These are phyloP conservation scores for Aphaenogaster rudis DNA, from an alignment of 1,140 invertebrate species.

Conservation along the genomic window DNA sequence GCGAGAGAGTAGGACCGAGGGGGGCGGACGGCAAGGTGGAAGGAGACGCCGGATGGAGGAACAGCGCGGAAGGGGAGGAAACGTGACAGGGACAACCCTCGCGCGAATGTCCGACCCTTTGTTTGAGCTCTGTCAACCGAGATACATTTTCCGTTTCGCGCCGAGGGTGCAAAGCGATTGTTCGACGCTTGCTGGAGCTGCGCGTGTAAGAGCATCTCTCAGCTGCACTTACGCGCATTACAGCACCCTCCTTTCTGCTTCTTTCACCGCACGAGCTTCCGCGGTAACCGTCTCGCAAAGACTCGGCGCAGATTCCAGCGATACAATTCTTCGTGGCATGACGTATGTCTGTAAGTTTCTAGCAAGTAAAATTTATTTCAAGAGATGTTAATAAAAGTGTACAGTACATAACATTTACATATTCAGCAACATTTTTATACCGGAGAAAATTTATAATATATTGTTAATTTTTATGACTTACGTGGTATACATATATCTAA, in stretches of 20 bases:
- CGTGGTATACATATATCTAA: not conserved
- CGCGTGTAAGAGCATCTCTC: conserved; percentile 75
- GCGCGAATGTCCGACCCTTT: conserved; percentile 81
- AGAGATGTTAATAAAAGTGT: not conserved
- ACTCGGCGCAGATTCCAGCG: conserved; percentile 57
- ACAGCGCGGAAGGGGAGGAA: conserved; percentile 52
- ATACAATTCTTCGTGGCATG: not conserved
- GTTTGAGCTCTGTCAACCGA: conserved; percentile 84
- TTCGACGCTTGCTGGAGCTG: conserved; percentile 69
- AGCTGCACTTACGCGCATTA: conserved; percentile 70
- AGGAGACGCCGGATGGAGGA: conserved; percentile 22
- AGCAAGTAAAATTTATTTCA: not conserved
- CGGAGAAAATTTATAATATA: not conserved
- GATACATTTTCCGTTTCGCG: conserved; percentile 84
- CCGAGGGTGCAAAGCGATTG: conserved; percentile 84
- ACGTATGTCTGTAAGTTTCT: not conserved
- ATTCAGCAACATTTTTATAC: not conserved
- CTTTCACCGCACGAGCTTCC: conserved; percentile 38
- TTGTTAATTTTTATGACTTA: not conserved
- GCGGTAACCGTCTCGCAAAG: conserved; percentile 12
- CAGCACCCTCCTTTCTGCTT: conserved; percentile 41
- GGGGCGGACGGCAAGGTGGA: not conserved
- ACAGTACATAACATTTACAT: not conserved
- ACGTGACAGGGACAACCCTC: conserved; percentile 74
- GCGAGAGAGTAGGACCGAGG: conserved; percentile 54